Evolutionary conservation across 2,113 vertebrate genomes (phyloP).

Genomic region (pig (Sus scrofa)): T2T-Sscrofa CM000816.6:42372001-42372500

Average conservation of each 20-base stretch:
- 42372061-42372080: not conserved
- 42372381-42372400: not conserved
- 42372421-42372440: not conserved
- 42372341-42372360: not conserved
- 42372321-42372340: not conserved
- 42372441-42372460: not conserved
- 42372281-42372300: constrained; percentile 1
- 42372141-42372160: not conserved
- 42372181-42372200: not conserved
- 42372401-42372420: not conserved
- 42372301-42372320: not conserved
- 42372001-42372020: not conserved
- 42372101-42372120: not conserved
- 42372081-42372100: not conserved
- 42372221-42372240: constrained; percentile 18
- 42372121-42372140: not conserved
- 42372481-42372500: not conserved
- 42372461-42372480: not conserved
- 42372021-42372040: not conserved
- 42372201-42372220: not conserved
- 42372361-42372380: not conserved
- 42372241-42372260: constrained; percentile 33
- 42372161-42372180: not conserved
- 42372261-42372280: constrained; percentile 2
- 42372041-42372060: not conserved